These are phyloP conservation scores for Hypocryptadius cinnamomeus DNA, from an alignment of 2,113 vertebrate genomes.

Conservation along the genomic window DNA sequence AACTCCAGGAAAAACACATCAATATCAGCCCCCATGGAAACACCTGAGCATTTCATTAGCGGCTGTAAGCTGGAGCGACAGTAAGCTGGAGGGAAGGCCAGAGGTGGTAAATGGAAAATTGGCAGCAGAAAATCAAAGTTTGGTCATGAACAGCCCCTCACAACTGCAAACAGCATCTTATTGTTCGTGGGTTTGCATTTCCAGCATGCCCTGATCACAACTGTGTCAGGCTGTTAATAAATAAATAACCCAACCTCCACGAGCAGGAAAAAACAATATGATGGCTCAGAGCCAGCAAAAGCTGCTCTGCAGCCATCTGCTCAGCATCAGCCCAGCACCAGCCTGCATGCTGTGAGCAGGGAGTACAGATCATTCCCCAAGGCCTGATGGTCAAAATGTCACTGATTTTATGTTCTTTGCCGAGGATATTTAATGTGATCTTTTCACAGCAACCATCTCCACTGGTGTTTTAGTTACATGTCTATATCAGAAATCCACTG, in stretches of 20 bases:
- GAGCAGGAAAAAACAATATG: background rate
- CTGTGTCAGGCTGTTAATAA: background rate
- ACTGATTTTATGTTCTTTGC: conserved; percentile 19
- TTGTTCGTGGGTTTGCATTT: background rate
- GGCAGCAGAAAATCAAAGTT: background rate
- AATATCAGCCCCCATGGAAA: conserved; percentile 15
- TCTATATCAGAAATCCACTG: background rate
- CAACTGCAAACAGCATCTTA: background rate
- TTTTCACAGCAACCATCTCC: background rate
- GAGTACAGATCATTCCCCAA: conserved; percentile 19
- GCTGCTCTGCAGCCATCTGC: conserved; percentile 15
- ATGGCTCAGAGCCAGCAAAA: background rate
- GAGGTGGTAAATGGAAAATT: conserved; percentile 1
- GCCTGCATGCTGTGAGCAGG: rapidly evolving
- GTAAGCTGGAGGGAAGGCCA: background rate
- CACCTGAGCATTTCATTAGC: background rate
- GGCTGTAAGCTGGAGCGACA: background rate
- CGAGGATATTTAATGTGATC: background rate
- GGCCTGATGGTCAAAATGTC: conserved; percentile 40
- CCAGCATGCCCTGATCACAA: background rate
- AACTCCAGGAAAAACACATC: background rate
- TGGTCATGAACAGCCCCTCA: background rate
- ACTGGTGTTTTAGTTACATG: background rate
- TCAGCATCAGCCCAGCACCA: conserved; percentile 23
- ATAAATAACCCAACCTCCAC: background rate